Percentiles rank a stretch among this genome's conserved stretches.
These are phyloP conservation scores for Hassar affinis DNA, from an alignment of 2,113 vertebrate genomes.

Conservation along the genomic window DNA sequence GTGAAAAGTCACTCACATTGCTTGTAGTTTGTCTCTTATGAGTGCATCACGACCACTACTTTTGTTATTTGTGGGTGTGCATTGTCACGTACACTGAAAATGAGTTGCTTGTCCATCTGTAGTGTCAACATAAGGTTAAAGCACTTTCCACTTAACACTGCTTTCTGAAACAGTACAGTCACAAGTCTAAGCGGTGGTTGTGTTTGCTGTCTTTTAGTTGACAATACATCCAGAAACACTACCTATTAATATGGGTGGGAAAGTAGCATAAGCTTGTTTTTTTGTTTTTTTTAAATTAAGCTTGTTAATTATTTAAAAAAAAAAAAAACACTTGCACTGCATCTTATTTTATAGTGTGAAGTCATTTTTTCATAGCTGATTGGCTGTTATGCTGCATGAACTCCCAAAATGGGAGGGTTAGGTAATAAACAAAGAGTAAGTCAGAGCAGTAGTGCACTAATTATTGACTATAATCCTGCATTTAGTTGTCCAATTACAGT, in stretches of 20 bases:
- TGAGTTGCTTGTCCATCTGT: not conserved
- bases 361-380: not conserved
- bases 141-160: not conserved
- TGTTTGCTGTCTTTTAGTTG: not conserved
- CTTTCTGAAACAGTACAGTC: not conserved
- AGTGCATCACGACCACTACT: not conserved
- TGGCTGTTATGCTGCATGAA: not conserved
- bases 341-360: no score
- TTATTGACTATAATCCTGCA: slow-evolving; percentile 8
- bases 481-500: slow-evolving; percentile 61
- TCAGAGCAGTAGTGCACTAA: not conserved
- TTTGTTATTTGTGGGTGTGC: not conserved
- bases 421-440: not conserved
- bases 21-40: not conserved
- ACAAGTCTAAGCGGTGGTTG: not conserved
- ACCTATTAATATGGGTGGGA: not conserved
- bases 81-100: not conserved
- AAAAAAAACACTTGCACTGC: no score
- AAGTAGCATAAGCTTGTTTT: no score
- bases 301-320: no score
- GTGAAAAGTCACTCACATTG: not conserved
- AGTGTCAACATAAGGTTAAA: not conserved
- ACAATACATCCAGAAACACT: not conserved
- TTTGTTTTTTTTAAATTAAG: not conserved
- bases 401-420: not conserved